Evolutionary conservation across 2,113 vertebrate genomes (phyloP).

Genomic region (Rhinolophus ferrumequinum): DNA sequence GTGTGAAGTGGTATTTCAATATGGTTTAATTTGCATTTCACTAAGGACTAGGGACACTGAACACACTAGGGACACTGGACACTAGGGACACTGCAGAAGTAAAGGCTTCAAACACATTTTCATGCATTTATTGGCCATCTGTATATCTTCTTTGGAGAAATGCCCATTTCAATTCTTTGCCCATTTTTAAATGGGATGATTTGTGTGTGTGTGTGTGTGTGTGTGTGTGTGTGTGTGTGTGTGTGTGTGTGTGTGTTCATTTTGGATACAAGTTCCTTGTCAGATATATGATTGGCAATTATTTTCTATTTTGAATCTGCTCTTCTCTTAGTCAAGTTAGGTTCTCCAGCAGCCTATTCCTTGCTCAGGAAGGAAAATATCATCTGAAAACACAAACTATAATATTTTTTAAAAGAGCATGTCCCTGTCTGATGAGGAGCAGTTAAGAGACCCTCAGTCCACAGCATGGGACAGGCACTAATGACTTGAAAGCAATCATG

Average conservation of each 20-base stretch:
- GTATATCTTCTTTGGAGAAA: background rate
- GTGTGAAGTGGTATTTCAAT: background rate
- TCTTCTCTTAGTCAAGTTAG: background rate
- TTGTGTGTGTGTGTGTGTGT: background rate
- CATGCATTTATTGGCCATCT: background rate
- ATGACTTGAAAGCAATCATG: background rate
- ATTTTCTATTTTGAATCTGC: background rate
- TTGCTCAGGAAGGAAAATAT: background rate
- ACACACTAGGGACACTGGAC: background rate
- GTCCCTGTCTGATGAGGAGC: background rate
- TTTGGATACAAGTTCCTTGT: background rate
- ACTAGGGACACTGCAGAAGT: background rate
- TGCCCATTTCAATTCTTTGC: background rate
- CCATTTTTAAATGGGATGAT: background rate
- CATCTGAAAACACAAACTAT: background rate
- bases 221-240: too few relatives aligned
- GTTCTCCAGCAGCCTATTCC: background rate
- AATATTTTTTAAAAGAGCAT: background rate
- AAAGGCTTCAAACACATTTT: background rate
- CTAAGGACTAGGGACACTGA: background rate
- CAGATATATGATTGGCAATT: background rate
- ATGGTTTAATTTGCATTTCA: background rate
- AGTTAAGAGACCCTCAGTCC: background rate
- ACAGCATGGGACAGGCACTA: background rate
- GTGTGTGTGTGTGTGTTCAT: background rate